Evolutionary conservation across 2,797 vertebrate genomes (phyloP), one percentile per base, ranked within the genome.

Genomic region (Acanthopagrus latus): DNA sequence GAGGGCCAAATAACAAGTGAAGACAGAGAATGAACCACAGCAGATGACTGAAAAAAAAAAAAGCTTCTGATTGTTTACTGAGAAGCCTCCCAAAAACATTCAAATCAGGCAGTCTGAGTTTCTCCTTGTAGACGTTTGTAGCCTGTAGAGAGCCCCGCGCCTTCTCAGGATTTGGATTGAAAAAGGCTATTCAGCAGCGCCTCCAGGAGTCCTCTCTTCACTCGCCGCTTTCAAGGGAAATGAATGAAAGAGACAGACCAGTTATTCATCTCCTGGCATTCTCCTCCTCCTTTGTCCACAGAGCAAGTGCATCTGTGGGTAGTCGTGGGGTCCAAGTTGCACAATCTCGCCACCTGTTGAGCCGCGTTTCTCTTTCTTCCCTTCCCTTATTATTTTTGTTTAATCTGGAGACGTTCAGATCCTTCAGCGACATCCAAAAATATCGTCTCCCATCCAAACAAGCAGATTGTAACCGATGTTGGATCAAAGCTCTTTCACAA

Each of bases 221-320:
- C 71, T 78, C 59, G 44, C 54, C 2, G 52, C 83, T 87, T 90
- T 87, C 81, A 82, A 73, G 56, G 72, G 60, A 82, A 91, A 91
- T 92, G 84, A 88, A 64, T 81, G 69, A 89, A 83, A 77, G 78
- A 89, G 66, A 90, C 84, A 91, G 82, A 71, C 38, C 73, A 66
- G 72, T 87, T 86, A 89, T 88, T 90, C 90, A 90, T 91, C 63
- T n/a, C 73, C 66, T 80, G 47, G 72, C 83, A 84, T 87, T 91
- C 81, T 86, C 48, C 70, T 74, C 43, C 73, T 71, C 64, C 70
- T 92, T 88, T 92, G 80, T 89, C 79, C 84, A 48, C 73, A 27
- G 64, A 68, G 71, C 70, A 65, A 70, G 64, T 74, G 78, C 59
- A 82, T 87, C 82, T 68, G 80, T 82, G 85, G 73, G 73, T 23